phyloP scores from a whole-genome alignment of 2,888 invertebrate genomes.

The Agonopterix alstromeriana region DNA sequence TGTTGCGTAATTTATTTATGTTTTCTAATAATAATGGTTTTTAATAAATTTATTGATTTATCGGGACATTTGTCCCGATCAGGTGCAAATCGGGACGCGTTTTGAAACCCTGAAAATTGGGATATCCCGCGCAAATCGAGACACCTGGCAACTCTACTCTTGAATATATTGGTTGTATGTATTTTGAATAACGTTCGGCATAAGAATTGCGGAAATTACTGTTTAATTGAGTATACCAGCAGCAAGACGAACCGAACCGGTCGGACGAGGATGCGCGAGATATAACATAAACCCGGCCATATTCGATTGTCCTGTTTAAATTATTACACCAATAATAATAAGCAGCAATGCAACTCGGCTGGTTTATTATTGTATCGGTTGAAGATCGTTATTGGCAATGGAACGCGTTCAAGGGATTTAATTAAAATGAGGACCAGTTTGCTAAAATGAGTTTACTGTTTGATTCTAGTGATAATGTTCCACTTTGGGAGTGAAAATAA shows the following conservation, averaged over 20 bases:
- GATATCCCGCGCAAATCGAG: too few relatives aligned
- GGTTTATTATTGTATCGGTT: slow-evolving; percentile 7
- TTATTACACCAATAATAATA: slow-evolving; percentile 13
- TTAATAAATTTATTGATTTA: too few relatives aligned
- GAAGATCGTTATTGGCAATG: slow-evolving; percentile 12
- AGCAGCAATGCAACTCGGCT: slow-evolving; percentile 10
- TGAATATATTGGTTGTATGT: too few relatives aligned
- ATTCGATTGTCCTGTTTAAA: slow-evolving; percentile 12
- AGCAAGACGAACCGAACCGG: slow-evolving; percentile 11
- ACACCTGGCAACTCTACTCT: too few relatives aligned
- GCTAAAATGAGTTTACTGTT: slow-evolving; percentile 15
- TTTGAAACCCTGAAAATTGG: too few relatives aligned
- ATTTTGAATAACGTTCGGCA: slow-evolving; percentile 18
- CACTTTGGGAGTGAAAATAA: too few relatives aligned
- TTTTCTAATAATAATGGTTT: too few relatives aligned
- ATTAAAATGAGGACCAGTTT: slow-evolving; percentile 20
- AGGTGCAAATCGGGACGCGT: too few relatives aligned
- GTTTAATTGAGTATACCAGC: slow-evolving; percentile 31
- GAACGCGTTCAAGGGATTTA: slow-evolving; percentile 15
- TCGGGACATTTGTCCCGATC: too few relatives aligned
- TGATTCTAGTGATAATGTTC: slow-evolving; percentile 10
- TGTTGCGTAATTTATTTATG: too few relatives aligned
- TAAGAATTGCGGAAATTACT: slow-evolving; percentile 35
- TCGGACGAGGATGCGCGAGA: slow-evolving; percentile 1
- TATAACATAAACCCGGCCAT: slow-evolving; percentile 1